These are phyloP conservation scores for Apocrypta bakeri DNA, from an alignment of 1,140 invertebrate species.

Conservation along the genomic window DNA sequence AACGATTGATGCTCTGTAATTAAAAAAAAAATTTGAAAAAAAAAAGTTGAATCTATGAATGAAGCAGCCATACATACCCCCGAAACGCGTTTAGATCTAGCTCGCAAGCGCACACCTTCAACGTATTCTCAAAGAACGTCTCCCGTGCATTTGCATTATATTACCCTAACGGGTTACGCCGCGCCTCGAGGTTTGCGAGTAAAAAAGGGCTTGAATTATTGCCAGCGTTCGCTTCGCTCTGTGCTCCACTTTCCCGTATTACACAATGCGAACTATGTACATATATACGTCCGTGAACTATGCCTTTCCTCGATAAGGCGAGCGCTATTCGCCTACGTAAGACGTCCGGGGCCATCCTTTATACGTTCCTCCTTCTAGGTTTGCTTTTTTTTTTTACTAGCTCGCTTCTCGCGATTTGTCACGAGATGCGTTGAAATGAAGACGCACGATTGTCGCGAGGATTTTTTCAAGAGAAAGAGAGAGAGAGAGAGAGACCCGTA, in stretches of 20 bases:
- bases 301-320: conserved; percentile 9
- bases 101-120: not conserved
- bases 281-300: conserved; percentile 1
- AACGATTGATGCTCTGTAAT: no score
- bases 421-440: not conserved
- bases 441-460: not conserved
- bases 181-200: no score
- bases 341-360: conserved; percentile 2
- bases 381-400: not conserved
- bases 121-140: not conserved
- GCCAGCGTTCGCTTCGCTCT: not conserved
- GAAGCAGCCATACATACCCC: not conserved
- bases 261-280: conserved; percentile 15
- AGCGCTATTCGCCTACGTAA: not conserved
- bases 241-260: not conserved
- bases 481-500: no score
- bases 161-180: not conserved
- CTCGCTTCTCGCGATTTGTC: not conserved
- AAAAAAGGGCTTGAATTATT: conserved; percentile 5
- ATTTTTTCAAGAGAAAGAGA: conserved; percentile 1
- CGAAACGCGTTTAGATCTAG: no score
- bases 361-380: not conserved
- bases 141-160: conserved; percentile 1
- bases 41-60: no score
- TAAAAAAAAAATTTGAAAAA: no score